Conservation (phyloP, 2,888 invertebrate species). For the Andrena praecox region DNA sequence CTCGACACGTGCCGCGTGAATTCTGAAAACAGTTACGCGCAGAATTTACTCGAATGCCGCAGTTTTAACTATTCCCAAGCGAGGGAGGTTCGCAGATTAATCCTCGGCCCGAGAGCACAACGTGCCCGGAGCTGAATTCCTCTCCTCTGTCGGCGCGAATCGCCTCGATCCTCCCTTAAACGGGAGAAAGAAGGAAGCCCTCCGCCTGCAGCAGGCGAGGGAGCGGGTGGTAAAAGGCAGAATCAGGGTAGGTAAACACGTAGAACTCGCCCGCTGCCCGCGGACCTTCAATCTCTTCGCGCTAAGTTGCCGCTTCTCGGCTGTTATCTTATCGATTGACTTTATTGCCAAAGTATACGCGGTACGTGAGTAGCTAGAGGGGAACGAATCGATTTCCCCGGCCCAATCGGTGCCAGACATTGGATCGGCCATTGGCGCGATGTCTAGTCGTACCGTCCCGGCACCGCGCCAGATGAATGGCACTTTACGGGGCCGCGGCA, state of each 20-base stretch:
- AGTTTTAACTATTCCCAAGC: no score
- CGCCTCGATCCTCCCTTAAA: background rate
- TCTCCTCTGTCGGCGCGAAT: background rate
- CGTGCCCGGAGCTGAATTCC: background rate
- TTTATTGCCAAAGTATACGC: conserved; percentile 51
- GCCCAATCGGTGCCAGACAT: conserved; percentile 37
- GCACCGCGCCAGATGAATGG: conserved; percentile 42
- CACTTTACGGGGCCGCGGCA: conserved; percentile 36
- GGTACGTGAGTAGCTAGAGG: conserved; percentile 50
- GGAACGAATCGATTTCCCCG: conserved; percentile 43
- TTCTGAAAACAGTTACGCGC: no score
- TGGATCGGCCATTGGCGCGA: conserved; percentile 44
- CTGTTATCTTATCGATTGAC: conserved; percentile 58
- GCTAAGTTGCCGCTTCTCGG: conserved; percentile 23
- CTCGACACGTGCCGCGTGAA: no score
- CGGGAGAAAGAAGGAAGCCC: background rate
- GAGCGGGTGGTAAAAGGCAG: conserved; percentile 10
- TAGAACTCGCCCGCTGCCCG: conserved; percentile 6
- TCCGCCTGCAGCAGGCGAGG: background rate
- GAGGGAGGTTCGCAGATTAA: background rate
- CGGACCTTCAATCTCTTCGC: conserved; percentile 41
- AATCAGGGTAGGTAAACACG: conserved; percentile 36
- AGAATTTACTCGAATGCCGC: no score
- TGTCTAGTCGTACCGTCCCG: conserved; percentile 39
- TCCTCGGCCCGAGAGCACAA: background rate